A percentile compares a stretch with the other conserved stretches of the same genome.
Evolutionary conservation across 2,797 vertebrate species (phyloP).

Genomic region (Sebastes trivittatus): DNA sequence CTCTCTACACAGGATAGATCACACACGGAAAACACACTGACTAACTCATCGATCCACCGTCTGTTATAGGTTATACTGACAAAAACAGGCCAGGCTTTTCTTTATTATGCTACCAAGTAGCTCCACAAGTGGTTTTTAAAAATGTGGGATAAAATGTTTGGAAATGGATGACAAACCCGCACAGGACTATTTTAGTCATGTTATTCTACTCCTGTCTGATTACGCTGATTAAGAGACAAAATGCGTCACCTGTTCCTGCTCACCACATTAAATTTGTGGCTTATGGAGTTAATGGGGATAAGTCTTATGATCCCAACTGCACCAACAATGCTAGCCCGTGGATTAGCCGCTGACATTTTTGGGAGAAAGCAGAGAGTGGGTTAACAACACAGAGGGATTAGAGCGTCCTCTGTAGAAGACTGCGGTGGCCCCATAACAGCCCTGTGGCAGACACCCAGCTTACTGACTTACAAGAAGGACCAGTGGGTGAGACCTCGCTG

Average conservation of each 20-base stretch:
- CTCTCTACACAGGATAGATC: not conserved
- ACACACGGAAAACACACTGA: not conserved
- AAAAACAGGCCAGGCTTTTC: not conserved
- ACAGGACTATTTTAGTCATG: not conserved
- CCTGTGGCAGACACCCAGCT: constrained; percentile 25
- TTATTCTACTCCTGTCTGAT: not conserved
- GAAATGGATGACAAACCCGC: not conserved
- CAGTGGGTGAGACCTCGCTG: constrained; percentile 1
- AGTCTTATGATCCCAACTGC: constrained; percentile 68
- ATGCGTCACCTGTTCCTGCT: constrained; percentile 51
- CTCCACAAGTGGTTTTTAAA: not conserved
- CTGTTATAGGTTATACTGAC: not conserved
- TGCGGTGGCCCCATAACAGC: constrained; percentile 16
- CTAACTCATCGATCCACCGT: not conserved
- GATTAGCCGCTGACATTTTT: constrained; percentile 71
- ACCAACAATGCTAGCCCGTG: constrained; percentile 61
- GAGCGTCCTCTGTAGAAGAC: constrained; percentile 37
- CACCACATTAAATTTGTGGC: constrained; percentile 42
- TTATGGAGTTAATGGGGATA: constrained; percentile 68
- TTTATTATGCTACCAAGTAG: not conserved
- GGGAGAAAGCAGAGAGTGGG: constrained; percentile 61
- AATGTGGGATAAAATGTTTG: not conserved
- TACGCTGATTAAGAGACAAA: constrained; percentile 20
- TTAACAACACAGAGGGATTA: constrained; percentile 70
- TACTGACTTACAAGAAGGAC: constrained; percentile 24